phyloP scores from a whole-genome alignment of 2,113 vertebrate genomes.

The Dicrurus megarhynchus region DNA sequence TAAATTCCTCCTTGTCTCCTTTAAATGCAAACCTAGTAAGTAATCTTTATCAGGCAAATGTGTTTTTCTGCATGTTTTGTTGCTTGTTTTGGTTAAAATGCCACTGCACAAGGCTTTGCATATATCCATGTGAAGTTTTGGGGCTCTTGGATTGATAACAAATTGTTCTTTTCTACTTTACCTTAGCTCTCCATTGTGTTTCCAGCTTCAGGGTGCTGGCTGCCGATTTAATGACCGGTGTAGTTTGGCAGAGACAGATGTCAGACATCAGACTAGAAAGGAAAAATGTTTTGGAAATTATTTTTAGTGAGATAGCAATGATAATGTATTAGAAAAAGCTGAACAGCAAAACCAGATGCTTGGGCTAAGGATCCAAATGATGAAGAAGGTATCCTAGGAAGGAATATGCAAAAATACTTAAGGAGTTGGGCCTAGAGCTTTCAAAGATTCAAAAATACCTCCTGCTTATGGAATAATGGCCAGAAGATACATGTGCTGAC shows the following conservation, averaged over 20 bases:
- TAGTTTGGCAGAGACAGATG: not conserved
- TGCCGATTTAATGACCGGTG: not conserved
- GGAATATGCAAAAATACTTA: not conserved
- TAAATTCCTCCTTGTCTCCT: conserved; percentile 94
- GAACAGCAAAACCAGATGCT: not conserved
- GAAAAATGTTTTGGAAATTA: not conserved
- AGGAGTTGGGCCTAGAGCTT: not conserved
- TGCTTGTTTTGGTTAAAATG: conserved; percentile 22
- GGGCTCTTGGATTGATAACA: not conserved
- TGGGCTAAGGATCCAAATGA: not conserved
- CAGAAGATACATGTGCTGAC: not conserved
- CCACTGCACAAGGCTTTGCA: not conserved
- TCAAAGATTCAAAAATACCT: not conserved
- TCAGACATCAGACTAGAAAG: not conserved
- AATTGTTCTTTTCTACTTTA: not conserved
- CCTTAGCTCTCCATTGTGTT: not conserved
- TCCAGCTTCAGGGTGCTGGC: not conserved
- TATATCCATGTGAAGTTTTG: not conserved
- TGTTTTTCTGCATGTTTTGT: not conserved
- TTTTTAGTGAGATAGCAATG: not conserved
- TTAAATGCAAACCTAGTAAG: conserved; percentile 98
- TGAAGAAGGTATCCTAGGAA: not conserved
- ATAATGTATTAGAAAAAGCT: not conserved
- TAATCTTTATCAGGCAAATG: conserved; percentile 53
- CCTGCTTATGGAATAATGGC: not conserved